A percentile compares a stretch with the other conserved stretches of the same genome.
phyloP scores from a whole-genome alignment of 1,140 invertebrate genomes.

The Drosophila obscura region DNA sequence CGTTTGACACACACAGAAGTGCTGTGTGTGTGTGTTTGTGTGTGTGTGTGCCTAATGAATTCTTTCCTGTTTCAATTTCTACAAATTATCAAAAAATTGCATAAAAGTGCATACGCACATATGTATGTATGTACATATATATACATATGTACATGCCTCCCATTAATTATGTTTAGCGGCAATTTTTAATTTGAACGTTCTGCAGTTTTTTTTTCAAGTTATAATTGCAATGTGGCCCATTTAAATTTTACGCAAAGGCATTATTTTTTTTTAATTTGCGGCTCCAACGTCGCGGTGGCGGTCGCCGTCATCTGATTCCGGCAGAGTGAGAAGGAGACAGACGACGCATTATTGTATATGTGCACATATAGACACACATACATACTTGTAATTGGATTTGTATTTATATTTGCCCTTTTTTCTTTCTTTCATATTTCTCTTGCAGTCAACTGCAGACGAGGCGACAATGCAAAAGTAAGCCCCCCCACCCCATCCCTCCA shows the following conservation, averaged over 20 bases:
- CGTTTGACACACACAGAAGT: constrained; percentile 61
- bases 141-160: background rate
- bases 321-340: constrained; percentile 15
- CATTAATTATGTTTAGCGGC: constrained; percentile 74
- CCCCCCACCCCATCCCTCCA: constrained; percentile 20
- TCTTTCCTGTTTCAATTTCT: constrained; percentile 35
- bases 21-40: background rate
- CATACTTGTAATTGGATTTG: constrained; percentile 20
- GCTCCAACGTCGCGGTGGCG: constrained; percentile 22
- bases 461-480: constrained; percentile 74
- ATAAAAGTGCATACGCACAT: constrained; percentile 24
- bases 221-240: constrained; percentile 77
- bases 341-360: constrained; percentile 4
- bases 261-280: constrained; percentile 60
- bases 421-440: constrained; percentile 40
- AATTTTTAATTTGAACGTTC: constrained; percentile 73
- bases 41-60: constrained; percentile 20
- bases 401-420: constrained; percentile 65
- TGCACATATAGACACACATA: constrained; percentile 21
- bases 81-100: constrained; percentile 51
- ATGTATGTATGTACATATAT: background rate
- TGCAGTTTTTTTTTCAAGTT: constrained; percentile 61
- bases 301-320: constrained; percentile 28
- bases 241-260: constrained; percentile 66
- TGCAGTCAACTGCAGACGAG: constrained; percentile 63